Evolutionary conservation across 2,888 invertebrate species (phyloP), one percentile per base, ranked within the genome.

Genomic region (Drosophila fulvimacula): DNA sequence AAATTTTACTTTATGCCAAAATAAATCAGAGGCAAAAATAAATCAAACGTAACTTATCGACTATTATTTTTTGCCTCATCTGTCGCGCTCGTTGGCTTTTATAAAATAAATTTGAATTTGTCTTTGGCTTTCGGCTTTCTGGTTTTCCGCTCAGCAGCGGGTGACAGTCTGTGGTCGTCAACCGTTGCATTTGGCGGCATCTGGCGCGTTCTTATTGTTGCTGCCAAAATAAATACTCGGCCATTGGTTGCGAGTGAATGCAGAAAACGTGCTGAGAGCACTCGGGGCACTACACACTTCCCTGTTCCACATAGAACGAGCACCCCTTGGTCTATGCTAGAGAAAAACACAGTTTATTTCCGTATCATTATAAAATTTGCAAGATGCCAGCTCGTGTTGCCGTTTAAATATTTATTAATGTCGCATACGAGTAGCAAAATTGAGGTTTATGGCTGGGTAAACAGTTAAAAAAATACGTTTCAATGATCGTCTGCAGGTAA

Each of bases 361-460:
- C 83, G 84, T 76, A 69, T 88, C 72, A 65, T 66, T 70, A 60
- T 71, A 60, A 59, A 73, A 67, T 82, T 76, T 71, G 65, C 69
- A 53, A 63, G 64, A 60, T 52, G 64, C 61, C 69, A 58, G 62
- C 38, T 62, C 62, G 58, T 59, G 36, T 69, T 66, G 62, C 64
- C 57, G 52, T 65, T 82, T 76, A 81, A 81, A 84, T 87, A 87
- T 87, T 84, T 82, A 84, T 66, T 67, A 69, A 52, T 60, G 46
- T 59, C 56, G 58, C 32, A 17, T 38, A 36, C 27, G 15, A 19
- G 34, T 34, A 38, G 36, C 3, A 24, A 51, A 41, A 53, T 42
- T 41, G 32, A 53, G 64, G 52, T 63, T 69, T 69, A 61, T 70
- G 74, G 55, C 36, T 69, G 70, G 58, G 60, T 68, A 76, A 85